A percentile compares a stretch with the other conserved stretches of the same genome.
Conservation (phyloP, 2,113 vertebrate genomes). For the Odocoileus virginianus region DNA sequence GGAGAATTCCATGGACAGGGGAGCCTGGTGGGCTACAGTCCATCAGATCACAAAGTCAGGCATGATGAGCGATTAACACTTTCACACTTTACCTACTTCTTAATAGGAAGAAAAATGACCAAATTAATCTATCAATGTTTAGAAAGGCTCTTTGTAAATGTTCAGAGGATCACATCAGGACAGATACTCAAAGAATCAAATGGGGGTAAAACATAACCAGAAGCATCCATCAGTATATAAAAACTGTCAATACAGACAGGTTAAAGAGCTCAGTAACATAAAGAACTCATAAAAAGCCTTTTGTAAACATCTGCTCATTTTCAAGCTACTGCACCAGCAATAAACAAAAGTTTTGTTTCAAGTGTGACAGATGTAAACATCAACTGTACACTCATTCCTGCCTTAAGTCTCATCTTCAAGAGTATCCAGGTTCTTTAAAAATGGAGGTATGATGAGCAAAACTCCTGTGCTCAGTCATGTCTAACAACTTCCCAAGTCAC, state of each 20-base stretch:
- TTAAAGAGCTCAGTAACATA: background rate
- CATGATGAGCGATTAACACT: background rate
- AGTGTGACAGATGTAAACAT: background rate
- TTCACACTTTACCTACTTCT: background rate
- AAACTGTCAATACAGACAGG: background rate
- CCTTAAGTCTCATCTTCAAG: background rate
- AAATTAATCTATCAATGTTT: slow-evolving; percentile 9
- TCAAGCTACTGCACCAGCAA: background rate
- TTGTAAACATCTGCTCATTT: background rate
- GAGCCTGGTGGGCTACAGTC: background rate
- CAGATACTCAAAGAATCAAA: slow-evolving; percentile 14
- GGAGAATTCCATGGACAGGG: background rate
- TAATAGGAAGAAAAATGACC: slow-evolving; percentile 20
- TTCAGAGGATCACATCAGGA: background rate
- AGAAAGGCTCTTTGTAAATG: background rate
- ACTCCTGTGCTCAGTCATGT: background rate
- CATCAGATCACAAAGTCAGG: background rate
- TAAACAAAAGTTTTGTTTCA: slow-evolving; percentile 32
- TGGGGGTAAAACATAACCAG: background rate
- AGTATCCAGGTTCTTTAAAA: background rate
- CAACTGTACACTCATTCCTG: background rate
- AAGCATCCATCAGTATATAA: background rate
- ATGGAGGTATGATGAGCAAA: background rate
- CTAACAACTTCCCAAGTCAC: background rate
- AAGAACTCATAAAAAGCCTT: background rate